Conservation (phyloP, 2,888 invertebrate genomes). For the Cepaea hortensis region DNA sequence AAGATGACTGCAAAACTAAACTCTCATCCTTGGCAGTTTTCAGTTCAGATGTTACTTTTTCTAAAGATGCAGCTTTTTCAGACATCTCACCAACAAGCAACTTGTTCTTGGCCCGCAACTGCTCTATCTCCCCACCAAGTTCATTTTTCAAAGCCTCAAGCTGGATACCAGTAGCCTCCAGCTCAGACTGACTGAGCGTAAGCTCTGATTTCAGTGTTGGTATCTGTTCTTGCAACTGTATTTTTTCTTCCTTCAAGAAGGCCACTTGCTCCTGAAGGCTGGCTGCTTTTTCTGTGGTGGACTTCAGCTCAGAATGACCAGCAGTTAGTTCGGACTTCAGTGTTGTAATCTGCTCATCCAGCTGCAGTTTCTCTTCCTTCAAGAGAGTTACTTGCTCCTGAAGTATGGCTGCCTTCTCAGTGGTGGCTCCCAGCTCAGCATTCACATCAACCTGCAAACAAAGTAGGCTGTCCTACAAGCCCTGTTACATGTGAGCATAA, state of each 20-base stretch:
- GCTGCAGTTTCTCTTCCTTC: conserved; percentile 1
- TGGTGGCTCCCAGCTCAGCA: conserved; percentile 22
- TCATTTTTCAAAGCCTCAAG: conserved; percentile 47
- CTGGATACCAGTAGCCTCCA: conserved; percentile 28
- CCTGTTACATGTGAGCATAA: not conserved
- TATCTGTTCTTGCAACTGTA: conserved; percentile 21
- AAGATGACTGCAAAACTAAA: conserved; percentile 35
- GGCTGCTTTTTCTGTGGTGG: conserved; percentile 1
- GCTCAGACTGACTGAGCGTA: conserved; percentile 27
- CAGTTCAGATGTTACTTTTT: conserved; percentile 30
- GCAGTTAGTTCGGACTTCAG: conserved; percentile 19
- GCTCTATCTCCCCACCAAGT: conserved; percentile 45
- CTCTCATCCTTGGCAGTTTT: conserved; percentile 9
- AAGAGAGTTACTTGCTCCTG: conserved; percentile 12
- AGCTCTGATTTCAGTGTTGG: not conserved
- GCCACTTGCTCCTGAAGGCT: conserved; percentile 22
- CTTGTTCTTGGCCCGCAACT: conserved; percentile 44
- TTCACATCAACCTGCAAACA: conserved; percentile 44
- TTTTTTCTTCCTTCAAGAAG: not conserved
- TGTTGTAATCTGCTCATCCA: conserved; percentile 14
- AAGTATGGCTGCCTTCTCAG: conserved; percentile 10
- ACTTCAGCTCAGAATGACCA: conserved; percentile 17
- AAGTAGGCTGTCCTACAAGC: conserved; percentile 37
- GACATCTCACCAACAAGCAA: conserved; percentile 75
- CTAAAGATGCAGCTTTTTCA: conserved; percentile 48